Evolutionary conservation across 2,797 vertebrate species (phyloP).

Genomic region (Pseudopleuronectes americanus): DNA sequence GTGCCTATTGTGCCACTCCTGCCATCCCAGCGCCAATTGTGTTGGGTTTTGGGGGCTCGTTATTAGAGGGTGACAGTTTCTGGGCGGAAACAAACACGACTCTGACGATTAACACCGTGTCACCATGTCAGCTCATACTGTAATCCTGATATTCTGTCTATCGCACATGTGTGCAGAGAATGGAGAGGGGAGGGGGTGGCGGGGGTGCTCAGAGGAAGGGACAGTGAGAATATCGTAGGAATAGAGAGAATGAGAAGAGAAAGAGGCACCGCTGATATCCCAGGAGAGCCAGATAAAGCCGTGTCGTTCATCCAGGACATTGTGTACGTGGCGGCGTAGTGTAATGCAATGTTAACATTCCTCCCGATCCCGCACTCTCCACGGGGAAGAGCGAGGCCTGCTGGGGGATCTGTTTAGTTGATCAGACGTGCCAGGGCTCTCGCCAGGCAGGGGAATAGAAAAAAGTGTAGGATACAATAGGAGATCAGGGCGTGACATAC

Average conservation of each 20-base stretch:
- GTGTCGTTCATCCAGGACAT: constrained; percentile 77
- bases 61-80: constrained; percentile 83
- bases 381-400: constrained; percentile 70
- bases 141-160: constrained; percentile 83
- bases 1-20: constrained; percentile 79
- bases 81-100: constrained; percentile 83
- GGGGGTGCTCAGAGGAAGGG: constrained; percentile 59
- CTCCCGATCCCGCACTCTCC: constrained; percentile 68
- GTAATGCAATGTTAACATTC: constrained; percentile 79
- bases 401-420: constrained; percentile 80
- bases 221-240: constrained; percentile 66
- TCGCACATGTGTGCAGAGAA: constrained; percentile 74
- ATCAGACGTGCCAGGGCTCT: constrained; percentile 74
- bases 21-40: constrained; percentile 76
- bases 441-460: constrained; percentile 66
- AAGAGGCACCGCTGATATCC: constrained; percentile 66
- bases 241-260: constrained; percentile 50
- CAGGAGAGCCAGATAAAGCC: constrained; percentile 76
- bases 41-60: constrained; percentile 77
- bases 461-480: constrained; percentile 64
- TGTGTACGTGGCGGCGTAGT: constrained; percentile 62
- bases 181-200: constrained; percentile 34
- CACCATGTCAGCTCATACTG: constrained; percentile 81
- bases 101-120: constrained; percentile 81
- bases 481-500: constrained; percentile 66